Base-by-base conservation (phyloP, 30 jellyfish, hydroid and myxozoan genomes). In the Chrysaora quinquecirrha region DNA sequence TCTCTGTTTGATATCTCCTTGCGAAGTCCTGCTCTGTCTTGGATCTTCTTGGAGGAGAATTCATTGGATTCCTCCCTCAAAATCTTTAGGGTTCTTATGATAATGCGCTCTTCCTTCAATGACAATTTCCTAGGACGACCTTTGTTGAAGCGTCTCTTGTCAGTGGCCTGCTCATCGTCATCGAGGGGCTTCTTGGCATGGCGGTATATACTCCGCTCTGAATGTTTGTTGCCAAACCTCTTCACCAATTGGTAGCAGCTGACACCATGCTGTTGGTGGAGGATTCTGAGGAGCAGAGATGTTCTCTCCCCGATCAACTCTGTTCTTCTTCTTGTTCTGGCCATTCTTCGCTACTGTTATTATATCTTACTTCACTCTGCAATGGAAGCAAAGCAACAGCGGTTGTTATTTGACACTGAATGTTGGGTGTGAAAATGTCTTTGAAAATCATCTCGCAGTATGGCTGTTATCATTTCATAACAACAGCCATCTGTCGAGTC, bases 131-230 rank as follows among this genome's bases (percentile, higher is more conserved):
- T 38, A 38, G 54, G 54, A 6, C 54, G 6, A 6, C 54, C 54
- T 38, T 6, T 6, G 54, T 38, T 38, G 6, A 14, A 6, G 14
- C 14, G 54, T 6, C 54, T 6, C 11, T 14, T 14, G 14, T 58
- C 71, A 25, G 19, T 25, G 3, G 29, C 3, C 6, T 7, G 7
- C 10, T 7, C 7, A 3, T 3, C 16, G 6, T 58, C 16, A 20
- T 58, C 71, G 10, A 58, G 71, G 10, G 71, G 71, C 71, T 58
- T 58, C 71, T 58, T 58, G 6, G 71, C 20, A 20, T 58, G 71
- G 20, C 71, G 71, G 32, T 58, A 58, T 38, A 38, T 38, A 3
- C 14, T 38, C 54, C 54, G 6, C 54, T 6, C 54, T 38, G 54
- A 14, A 14, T 3, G 6, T 6, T 38, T 6, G 11, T 38, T 38